These are phyloP conservation scores for Pseudoips prasinana DNA, from an alignment of 2,888 invertebrate genomes.

Conservation along the genomic window DNA sequence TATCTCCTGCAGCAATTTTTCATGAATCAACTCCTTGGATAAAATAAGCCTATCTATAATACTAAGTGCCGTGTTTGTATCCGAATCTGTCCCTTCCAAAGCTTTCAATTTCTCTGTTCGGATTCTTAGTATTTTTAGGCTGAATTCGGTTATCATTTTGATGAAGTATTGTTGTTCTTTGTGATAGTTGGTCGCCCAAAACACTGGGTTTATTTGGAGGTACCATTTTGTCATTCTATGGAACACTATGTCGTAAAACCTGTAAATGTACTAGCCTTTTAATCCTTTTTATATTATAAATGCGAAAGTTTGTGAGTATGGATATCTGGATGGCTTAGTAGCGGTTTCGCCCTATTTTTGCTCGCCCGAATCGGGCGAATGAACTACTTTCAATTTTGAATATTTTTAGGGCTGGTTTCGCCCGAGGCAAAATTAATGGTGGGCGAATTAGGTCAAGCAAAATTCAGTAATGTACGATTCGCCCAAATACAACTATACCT, in stretches of 20 bases:
- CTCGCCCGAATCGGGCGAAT: too few relatives aligned
- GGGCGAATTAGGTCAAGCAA: too few relatives aligned
- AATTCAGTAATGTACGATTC: too few relatives aligned
- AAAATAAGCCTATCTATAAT: constrained; percentile 64
- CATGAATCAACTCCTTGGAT: constrained; percentile 45
- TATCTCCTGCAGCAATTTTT: constrained; percentile 51
- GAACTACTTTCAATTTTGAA: too few relatives aligned
- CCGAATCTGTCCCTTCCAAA: constrained; percentile 42
- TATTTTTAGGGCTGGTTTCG: too few relatives aligned
- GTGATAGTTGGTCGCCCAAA: constrained; percentile 42
- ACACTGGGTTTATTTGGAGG: constrained; percentile 59
- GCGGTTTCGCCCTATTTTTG: too few relatives aligned
- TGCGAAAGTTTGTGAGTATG: too few relatives aligned
- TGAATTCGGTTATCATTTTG: constrained; percentile 32
- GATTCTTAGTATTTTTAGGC: constrained; percentile 36
- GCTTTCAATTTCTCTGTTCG: constrained; percentile 37
- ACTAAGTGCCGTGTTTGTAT: constrained; percentile 49
- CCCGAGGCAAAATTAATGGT: too few relatives aligned
- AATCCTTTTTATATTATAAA: too few relatives aligned
- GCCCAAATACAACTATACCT: too few relatives aligned
- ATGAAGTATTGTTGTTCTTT: constrained; percentile 31
- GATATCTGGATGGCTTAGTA: too few relatives aligned
- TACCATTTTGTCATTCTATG: constrained; percentile 69
- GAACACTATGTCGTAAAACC: constrained; percentile 54
- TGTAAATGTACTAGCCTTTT: too few relatives aligned